Evolutionary conservation across 2,888 invertebrate genomes (phyloP).

Genomic region (Aquatica leii): DNA sequence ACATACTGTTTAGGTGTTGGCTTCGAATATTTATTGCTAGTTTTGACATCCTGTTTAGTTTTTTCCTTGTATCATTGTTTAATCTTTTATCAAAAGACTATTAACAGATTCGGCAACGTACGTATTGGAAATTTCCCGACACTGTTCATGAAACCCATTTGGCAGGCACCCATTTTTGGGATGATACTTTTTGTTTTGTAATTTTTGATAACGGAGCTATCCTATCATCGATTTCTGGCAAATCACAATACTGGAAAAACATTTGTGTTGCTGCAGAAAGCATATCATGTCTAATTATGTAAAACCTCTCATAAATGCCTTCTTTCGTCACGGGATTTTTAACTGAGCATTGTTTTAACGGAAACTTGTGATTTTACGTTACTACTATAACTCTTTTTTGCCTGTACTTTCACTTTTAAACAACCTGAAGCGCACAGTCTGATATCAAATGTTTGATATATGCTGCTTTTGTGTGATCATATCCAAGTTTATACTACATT

Average conservation of each 20-base stretch:
- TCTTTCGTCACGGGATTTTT: constrained; percentile 47
- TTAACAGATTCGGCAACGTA: constrained; percentile 66
- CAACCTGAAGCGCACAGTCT: constrained; percentile 70
- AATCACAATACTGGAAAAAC: constrained; percentile 89
- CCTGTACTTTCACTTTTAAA: constrained; percentile 62
- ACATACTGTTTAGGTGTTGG: not conserved
- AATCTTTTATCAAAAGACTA: constrained; percentile 55
- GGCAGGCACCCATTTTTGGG: constrained; percentile 83
- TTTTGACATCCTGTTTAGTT: constrained; percentile 6
- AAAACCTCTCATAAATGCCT: constrained; percentile 61
- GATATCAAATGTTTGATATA: constrained; percentile 91
- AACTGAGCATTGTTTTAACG: constrained; percentile 35
- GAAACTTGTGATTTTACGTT: constrained; percentile 34
- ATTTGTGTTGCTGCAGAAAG: constrained; percentile 86
- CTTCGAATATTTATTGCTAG: constrained; percentile 26
- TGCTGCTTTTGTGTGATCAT: constrained; percentile 88
- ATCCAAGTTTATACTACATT: constrained; percentile 89
- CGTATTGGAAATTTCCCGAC: constrained; percentile 76
- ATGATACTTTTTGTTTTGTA: constrained; percentile 70
- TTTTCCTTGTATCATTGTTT: constrained; percentile 51
- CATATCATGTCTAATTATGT: constrained; percentile 73
- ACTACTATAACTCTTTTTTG: constrained; percentile 63
- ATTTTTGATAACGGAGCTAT: constrained; percentile 71
- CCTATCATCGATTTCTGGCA: constrained; percentile 82
- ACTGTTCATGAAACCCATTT: constrained; percentile 71